Evolutionary conservation across 1,140 invertebrate species (phyloP).

Genomic region (Bradysia coprophila): DNA sequence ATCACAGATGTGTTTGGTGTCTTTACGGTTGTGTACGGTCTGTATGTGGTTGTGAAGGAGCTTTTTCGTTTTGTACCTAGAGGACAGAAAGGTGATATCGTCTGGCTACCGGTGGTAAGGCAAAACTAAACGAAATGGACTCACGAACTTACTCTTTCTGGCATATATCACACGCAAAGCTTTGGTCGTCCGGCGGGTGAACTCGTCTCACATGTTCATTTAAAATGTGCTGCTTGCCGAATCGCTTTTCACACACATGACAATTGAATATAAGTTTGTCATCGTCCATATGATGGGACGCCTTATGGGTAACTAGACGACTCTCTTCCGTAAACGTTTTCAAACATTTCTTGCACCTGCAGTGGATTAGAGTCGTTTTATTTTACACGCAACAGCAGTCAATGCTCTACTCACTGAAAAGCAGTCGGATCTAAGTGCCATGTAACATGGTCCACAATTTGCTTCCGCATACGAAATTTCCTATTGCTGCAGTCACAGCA

Average conservation of each 20-base stretch:
- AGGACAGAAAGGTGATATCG: too few species aligned
- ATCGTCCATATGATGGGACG: background rate
- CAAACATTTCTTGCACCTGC: background rate
- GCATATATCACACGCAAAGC: background rate
- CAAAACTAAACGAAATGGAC: background rate
- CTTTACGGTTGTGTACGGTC: conserved; percentile 12
- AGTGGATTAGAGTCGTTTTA: background rate
- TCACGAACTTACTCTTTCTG: background rate
- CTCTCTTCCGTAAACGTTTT: background rate
- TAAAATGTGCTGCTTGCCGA: background rate
- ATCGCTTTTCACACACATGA: background rate
- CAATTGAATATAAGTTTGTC: background rate
- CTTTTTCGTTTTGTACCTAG: conserved; percentile 12
- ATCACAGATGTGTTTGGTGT: conserved; percentile 18
- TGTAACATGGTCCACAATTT: background rate
- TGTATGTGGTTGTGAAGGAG: conserved; percentile 12
- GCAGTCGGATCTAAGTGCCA: background rate
- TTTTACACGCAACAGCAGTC: background rate
- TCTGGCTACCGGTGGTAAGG: too few species aligned
- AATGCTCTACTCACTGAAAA: background rate
- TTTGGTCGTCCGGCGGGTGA: background rate
- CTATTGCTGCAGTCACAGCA: background rate
- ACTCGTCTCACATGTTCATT: background rate
- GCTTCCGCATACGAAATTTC: background rate
- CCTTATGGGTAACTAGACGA: background rate